These are phyloP conservation scores for Magallana ariakensis DNA, from an alignment of 1,140 invertebrate genomes.

Conservation along the genomic window DNA sequence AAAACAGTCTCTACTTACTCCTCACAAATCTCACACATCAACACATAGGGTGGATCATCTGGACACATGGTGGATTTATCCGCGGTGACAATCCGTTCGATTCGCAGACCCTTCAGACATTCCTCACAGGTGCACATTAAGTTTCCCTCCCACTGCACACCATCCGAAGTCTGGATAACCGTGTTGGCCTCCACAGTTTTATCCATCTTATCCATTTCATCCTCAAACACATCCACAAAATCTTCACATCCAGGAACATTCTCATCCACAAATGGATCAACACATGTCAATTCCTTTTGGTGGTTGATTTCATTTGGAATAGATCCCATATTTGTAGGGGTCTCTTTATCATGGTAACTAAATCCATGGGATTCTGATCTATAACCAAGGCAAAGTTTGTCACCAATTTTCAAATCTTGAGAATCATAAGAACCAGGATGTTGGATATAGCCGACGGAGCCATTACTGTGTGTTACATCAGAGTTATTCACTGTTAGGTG, in stretches of 20 bases:
- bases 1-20: constrained; percentile 43
- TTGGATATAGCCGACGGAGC: too few relatives aligned
- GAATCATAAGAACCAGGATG: too few relatives aligned
- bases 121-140: constrained; percentile 52
- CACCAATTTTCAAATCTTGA: too few relatives aligned
- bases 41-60: constrained; percentile 55
- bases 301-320: too few relatives aligned
- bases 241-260: neutral
- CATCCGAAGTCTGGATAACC: neutral
- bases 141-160: constrained; percentile 26
- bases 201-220: neutral
- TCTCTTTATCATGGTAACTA: too few relatives aligned
- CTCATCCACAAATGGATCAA: too few relatives aligned
- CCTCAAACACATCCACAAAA: neutral
- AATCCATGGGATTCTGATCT: too few relatives aligned
- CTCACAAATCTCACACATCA: constrained; percentile 60
- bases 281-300: too few relatives aligned
- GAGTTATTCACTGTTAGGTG: too few relatives aligned
- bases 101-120: constrained; percentile 50
- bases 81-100: constrained; percentile 48
- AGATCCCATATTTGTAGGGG: too few relatives aligned
- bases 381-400: too few relatives aligned
- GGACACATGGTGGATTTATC: constrained; percentile 59
- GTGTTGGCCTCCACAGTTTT: neutral
- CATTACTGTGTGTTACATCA: too few relatives aligned